A percentile compares a stretch with the other conserved stretches of the same genome.
Conservation (phyloP, 2,797 vertebrate species). For the Cetoscarus ocellatus region DNA sequence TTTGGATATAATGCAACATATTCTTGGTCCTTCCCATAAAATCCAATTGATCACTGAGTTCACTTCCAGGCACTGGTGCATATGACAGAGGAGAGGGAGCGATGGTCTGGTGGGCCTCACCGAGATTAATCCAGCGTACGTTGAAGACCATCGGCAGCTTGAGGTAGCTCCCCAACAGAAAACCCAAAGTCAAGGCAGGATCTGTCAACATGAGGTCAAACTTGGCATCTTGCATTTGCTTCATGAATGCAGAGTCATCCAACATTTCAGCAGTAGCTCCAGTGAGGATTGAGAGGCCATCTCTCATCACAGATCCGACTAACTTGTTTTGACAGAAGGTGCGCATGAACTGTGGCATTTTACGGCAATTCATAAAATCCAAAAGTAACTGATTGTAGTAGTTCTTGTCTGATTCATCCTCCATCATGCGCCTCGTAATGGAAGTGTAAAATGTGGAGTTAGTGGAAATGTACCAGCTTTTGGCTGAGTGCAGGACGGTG, state of each 20-base stretch:
- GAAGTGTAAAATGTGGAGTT: conserved; percentile 62
- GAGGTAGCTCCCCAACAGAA: conserved; percentile 71
- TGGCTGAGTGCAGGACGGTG: conserved; percentile 66
- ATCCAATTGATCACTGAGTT: conserved; percentile 73
- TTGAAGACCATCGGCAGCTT: conserved; percentile 77
- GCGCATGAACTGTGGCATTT: conserved; percentile 28
- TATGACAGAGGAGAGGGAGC: conserved; percentile 78
- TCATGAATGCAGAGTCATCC: conserved; percentile 67
- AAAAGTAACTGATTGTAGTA: conserved; percentile 39
- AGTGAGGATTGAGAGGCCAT: conserved; percentile 29
- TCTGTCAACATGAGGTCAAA: conserved; percentile 80
- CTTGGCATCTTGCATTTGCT: conserved; percentile 56
- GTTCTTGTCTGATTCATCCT: conserved; percentile 38
- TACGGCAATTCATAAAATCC: conserved; percentile 50
- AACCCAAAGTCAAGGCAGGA: conserved; percentile 58
- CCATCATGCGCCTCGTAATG: conserved; percentile 47
- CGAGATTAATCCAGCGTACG: conserved; percentile 74
- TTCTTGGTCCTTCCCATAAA: conserved; percentile 71
- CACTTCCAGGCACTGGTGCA: conserved; percentile 66
- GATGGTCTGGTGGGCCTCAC: conserved; percentile 68
- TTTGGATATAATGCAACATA: conserved; percentile 62
- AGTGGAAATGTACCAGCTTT: conserved; percentile 74
- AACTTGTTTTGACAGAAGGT: conserved; percentile 54
- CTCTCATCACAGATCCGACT: conserved; percentile 31
- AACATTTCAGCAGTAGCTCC: conserved; percentile 41